A percentile compares a stretch with the other conserved stretches of the same genome.
These are phyloP conservation scores for Caenorhabditis japonica DNA, from an alignment of 2,888 invertebrate genomes.

Conservation along the genomic window DNA sequence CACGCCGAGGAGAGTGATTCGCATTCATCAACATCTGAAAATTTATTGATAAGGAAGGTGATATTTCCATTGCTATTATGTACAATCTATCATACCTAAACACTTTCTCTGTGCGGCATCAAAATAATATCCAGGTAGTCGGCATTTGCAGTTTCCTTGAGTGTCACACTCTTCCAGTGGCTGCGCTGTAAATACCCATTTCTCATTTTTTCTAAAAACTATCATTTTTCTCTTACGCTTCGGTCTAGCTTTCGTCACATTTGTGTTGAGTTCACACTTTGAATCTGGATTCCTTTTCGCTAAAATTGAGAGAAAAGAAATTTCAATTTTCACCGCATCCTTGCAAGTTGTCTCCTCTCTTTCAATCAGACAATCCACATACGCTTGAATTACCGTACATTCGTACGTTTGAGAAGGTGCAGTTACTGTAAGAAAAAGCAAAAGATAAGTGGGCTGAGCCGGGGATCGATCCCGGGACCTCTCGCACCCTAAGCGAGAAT, in stretches of 20 bases:
- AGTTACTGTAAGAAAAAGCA: constrained; percentile 26
- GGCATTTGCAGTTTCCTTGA: constrained; percentile 64
- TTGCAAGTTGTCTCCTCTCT: constrained; percentile 45
- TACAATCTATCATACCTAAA: too few relatives aligned
- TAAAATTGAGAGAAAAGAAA: constrained; percentile 57
- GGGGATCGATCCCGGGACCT: constrained; percentile 77
- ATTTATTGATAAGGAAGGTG: too few relatives aligned
- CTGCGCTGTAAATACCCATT: constrained; percentile 39
- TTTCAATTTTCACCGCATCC: constrained; percentile 61
- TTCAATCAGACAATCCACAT: constrained; percentile 61
- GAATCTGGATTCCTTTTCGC: constrained; percentile 51
- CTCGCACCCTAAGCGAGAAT: constrained; percentile 78
- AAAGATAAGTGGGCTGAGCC: constrained; percentile 68
- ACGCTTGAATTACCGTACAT: constrained; percentile 60
- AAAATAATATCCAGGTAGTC: constrained; percentile 60
- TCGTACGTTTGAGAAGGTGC: constrained; percentile 46
- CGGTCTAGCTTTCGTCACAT: constrained; percentile 48
- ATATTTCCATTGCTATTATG: too few relatives aligned
- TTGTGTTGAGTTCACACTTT: constrained; percentile 49
- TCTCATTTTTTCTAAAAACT: background rate
- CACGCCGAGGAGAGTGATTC: constrained; percentile 80
- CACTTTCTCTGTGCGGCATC: constrained; percentile 62
- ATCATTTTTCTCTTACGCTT: constrained; percentile 11
- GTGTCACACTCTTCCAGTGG: constrained; percentile 65
- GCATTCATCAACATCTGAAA: constrained; percentile 90